These are phyloP conservation scores for Strigamia transsilvanica DNA, from an alignment of 2,888 invertebrate species.

Conservation along the genomic window DNA sequence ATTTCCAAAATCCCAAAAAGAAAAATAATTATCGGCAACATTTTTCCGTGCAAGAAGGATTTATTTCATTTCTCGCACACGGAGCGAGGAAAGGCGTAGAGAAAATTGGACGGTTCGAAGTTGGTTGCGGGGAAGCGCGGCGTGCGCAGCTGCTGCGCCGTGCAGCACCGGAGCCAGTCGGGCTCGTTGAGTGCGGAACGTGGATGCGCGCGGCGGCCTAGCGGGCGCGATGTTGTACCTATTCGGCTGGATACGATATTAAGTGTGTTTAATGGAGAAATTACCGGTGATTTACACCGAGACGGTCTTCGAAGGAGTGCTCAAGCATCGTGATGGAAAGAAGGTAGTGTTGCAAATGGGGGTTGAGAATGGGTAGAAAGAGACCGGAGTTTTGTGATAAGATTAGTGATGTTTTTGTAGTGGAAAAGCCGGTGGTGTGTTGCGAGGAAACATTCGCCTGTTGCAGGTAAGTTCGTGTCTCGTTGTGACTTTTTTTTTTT, in stretches of 20 bases:
- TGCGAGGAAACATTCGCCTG: slow-evolving; percentile 55
- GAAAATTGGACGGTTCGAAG: slow-evolving; percentile 9
- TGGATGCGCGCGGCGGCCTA: neutral
- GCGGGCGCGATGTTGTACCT: neutral
- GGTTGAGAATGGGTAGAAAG: no score
- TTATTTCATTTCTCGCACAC: neutral
- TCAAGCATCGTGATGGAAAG: slow-evolving; percentile 63
- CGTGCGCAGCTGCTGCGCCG: neutral
- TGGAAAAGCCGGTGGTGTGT: slow-evolving; percentile 55
- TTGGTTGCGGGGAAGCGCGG: neutral
- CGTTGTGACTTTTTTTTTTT: neutral
- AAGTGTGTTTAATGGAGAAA: slow-evolving; percentile 8
- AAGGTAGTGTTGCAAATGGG: slow-evolving; percentile 60
- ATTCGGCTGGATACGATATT: slow-evolving; percentile 10
- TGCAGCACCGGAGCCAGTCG: neutral
- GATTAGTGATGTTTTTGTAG: slow-evolving; percentile 22
- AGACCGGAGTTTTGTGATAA: neutral
- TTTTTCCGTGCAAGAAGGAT: neutral
- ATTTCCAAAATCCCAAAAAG: neutral
- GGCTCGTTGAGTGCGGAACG: neutral
- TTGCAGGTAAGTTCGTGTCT: slow-evolving; percentile 53
- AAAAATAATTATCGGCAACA: neutral
- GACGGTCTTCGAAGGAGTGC: slow-evolving; percentile 62
- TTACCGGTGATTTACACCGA: neutral
- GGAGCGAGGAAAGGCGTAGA: slow-evolving; percentile 1